Evolutionary conservation across 2,797 vertebrate species (phyloP).

Genomic region (Amblyraja radiata): DNA sequence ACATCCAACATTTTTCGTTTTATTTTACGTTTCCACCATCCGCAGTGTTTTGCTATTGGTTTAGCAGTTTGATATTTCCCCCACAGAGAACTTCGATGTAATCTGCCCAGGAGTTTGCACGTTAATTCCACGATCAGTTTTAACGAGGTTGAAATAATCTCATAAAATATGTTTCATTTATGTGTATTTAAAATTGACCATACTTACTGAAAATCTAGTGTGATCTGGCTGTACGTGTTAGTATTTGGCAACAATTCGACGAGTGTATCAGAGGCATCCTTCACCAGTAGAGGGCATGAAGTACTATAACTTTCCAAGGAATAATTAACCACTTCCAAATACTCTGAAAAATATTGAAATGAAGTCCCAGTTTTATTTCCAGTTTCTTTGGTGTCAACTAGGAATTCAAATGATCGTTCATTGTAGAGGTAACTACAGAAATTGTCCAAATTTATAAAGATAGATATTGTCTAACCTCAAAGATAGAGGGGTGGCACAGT

Average conservation of each 20-base stretch:
- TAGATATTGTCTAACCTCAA: not conserved
- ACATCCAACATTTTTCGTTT: too few species aligned
- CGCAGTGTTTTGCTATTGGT: too few species aligned
- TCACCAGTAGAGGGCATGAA: conserved; percentile 52
- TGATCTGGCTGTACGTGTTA: conserved; percentile 55
- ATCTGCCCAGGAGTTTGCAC: not conserved
- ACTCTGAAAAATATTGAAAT: conserved; percentile 50
- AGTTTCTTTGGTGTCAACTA: not conserved
- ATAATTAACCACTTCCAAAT: conserved; percentile 61
- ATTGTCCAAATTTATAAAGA: not conserved
- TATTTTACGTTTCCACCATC: too few species aligned
- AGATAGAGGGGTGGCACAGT: too few species aligned
- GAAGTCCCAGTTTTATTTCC: not conserved
- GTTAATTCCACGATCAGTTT: not conserved
- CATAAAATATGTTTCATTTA: not conserved
- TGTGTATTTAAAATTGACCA: not conserved
- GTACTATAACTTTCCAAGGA: conserved; percentile 54
- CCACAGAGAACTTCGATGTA: not conserved
- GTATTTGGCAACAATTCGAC: conserved; percentile 51
- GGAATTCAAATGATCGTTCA: not conserved
- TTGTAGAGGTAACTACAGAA: not conserved
- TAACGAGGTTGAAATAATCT: not conserved
- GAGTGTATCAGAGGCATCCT: conserved; percentile 54
- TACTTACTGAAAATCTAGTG: conserved; percentile 62
- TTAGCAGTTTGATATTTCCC: not conserved